Conservation (phyloP, 1,140 invertebrate genomes). For the Bombus waltoni region DNA sequence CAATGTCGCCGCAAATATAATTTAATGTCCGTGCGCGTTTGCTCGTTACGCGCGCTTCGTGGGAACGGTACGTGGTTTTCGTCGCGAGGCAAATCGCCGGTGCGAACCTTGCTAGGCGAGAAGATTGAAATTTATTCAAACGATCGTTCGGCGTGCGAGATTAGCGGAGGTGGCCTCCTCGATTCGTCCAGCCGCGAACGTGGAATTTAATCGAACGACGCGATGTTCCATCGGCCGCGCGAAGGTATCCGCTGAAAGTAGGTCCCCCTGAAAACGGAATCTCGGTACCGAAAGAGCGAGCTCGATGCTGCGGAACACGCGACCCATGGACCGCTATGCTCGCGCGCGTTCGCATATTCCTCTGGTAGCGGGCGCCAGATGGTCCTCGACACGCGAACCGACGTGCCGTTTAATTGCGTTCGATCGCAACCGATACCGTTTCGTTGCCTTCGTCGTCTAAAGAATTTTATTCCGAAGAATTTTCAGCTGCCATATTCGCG, state of each 20-base stretch:
- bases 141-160: not conserved
- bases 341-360: not conserved
- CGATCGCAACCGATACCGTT: not conserved
- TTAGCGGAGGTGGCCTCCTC: conserved; percentile 12
- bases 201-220: conserved; percentile 40
- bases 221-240: not conserved
- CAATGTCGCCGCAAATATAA: not conserved
- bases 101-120: conserved; percentile 34
- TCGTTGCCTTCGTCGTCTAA: not conserved
- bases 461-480: not conserved
- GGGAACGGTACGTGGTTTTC: conserved; percentile 16
- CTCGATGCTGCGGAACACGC: not conserved
- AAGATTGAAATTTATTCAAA: conserved; percentile 48
- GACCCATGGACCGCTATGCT: conserved; percentile 45
- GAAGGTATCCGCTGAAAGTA: conserved; percentile 14
- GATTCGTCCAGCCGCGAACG: not conserved
- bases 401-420: conserved; percentile 49
- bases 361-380: conserved; percentile 34
- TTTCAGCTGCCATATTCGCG: too few species aligned
- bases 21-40: too few species aligned
- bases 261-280: conserved; percentile 45
- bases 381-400: conserved; percentile 42
- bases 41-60: not conserved
- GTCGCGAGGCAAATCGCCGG: conserved; percentile 18
- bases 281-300: conserved; percentile 27